Percentiles rank a stretch among this genome's conserved stretches.
phyloP scores from a whole-genome alignment of 2,113 vertebrate species.

The Oceanites oceanicus region DNA sequence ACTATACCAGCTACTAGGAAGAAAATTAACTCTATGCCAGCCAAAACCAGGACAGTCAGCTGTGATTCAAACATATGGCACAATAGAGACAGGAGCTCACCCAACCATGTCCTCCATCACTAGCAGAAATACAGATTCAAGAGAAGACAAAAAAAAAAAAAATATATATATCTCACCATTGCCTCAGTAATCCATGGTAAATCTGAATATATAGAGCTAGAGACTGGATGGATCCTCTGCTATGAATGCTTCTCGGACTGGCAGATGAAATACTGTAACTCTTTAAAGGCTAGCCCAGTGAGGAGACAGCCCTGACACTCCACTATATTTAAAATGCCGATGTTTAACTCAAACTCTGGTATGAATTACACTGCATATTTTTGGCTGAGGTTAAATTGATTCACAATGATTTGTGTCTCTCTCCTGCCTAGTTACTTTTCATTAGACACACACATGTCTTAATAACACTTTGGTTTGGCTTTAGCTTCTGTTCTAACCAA shows the following conservation, averaged over 20 bases:
- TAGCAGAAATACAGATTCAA: not conserved
- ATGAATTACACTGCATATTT: constrained; percentile 23
- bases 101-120: not conserved
- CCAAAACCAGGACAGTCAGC: not conserved
- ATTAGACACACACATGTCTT: constrained; percentile 72
- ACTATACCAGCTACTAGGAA: no score
- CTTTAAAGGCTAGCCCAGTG: not conserved
- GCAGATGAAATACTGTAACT: not conserved
- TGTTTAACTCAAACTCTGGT: not conserved
- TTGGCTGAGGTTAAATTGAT: constrained; percentile 68
- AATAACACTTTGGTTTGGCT: constrained; percentile 43
- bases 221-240: not conserved
- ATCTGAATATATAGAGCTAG: not conserved
- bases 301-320: not conserved
- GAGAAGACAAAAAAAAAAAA: not conserved
- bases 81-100: not conserved
- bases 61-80: not conserved
- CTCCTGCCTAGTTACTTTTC: constrained; percentile 65
- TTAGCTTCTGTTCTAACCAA: not conserved
- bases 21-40: no score
- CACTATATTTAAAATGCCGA: not conserved
- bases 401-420: constrained; percentile 74
- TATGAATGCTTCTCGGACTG: not conserved
- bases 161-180: not conserved
- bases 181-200: not conserved